phyloP scores from a whole-genome alignment of 1,140 invertebrate genomes.

The Bombus soroeensis region DNA sequence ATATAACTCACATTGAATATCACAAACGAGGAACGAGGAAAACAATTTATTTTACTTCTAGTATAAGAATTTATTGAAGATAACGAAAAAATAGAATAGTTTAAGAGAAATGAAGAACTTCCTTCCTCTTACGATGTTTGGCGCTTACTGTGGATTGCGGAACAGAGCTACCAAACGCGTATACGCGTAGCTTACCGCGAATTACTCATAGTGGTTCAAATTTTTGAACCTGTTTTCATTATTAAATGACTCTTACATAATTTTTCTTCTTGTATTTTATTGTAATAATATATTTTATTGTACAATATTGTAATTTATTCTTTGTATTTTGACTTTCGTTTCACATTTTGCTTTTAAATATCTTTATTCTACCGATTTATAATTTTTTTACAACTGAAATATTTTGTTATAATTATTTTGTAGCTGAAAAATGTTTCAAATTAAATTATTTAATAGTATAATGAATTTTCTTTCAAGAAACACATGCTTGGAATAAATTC shows the following conservation, averaged over 20 bases:
- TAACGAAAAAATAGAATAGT: background rate
- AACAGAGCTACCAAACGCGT: background rate
- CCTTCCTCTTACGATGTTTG: background rate
- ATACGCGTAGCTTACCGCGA: background rate
- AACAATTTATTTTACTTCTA: background rate
- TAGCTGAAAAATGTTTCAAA: background rate
- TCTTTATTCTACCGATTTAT: background rate
- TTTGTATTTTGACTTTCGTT: background rate
- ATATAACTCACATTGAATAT: background rate
- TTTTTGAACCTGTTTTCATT: background rate
- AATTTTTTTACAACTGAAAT: background rate
- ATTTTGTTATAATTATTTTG: background rate
- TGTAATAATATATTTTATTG: background rate
- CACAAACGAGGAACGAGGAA: background rate
- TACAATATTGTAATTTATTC: background rate
- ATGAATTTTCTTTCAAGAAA: background rate
- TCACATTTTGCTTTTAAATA: background rate
- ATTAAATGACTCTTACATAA: too few relatives aligned
- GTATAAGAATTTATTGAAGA: background rate
- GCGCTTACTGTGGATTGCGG: background rate
- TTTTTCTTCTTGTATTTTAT: background rate
- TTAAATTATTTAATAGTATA: background rate
- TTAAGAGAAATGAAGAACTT: background rate
- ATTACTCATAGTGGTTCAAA: background rate
- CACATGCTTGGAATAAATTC: background rate